Base-by-base conservation (phyloP, 2,888 invertebrate genomes). In the Brachyptera risi region DNA sequence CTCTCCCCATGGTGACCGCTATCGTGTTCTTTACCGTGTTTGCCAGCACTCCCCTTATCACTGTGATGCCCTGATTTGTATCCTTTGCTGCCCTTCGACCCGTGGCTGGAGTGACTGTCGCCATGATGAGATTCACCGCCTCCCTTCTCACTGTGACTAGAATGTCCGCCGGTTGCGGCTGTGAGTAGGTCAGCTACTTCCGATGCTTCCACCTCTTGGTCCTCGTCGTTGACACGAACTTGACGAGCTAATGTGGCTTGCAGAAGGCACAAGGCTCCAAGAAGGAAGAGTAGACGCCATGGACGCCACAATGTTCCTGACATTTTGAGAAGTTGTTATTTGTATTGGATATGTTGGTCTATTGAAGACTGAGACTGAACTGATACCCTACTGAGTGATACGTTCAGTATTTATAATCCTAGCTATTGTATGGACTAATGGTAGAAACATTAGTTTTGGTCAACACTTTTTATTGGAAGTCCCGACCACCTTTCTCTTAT, bases 11-110 rank as follows among this genome's bases (percentile, higher is more conserved):
- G 82, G 70, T 84, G 86, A 87, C 81, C 35, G 75, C 85, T 59
- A 69, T 90, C 87, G 69, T 89, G 87, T 68, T 90, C 87, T 70
- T 89, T 87, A 26, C 86, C 90, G 70, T 90, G 85, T 69, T 80
- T 78, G 13, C 90, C 89, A 69, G 88, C 87, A 44, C 88, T 88
- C 3, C 85, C 89, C 71, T 90, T 86, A 67, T 90, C 87, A 76
- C 88, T 88, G 70, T 89, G 85, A 71, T 89, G 87, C 68, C 85
- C 82, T 23, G 83, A 82, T 70, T 88, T 87, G 75, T 89, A 85
- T 0, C 90, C 91, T 69, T 90, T 90, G 63, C 88, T 87, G 0
- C 86, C 87, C 70, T 91, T 89, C 65, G 87, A 85, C 0, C 87
- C 89, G 70, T 89, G 83, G 37, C 84, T 82, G 62, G 83, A 80